Evolutionary conservation across 2,888 invertebrate genomes (phyloP), one percentile per base, ranked within the genome.

Genomic region (Horisme vitalbata): DNA sequence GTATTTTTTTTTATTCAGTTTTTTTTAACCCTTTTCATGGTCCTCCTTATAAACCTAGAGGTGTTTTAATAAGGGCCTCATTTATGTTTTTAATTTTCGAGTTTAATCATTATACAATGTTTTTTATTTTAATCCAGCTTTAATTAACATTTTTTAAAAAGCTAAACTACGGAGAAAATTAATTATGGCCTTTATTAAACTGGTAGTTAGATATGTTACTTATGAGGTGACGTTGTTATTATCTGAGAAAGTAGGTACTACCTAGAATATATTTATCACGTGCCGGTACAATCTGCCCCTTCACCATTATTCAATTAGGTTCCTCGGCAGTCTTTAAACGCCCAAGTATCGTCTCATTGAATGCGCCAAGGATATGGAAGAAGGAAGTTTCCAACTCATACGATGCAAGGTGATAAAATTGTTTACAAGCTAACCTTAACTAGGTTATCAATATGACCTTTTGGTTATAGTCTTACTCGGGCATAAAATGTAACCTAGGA

Each of bases 221-320:
- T 20, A n/a, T n/a, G n/a, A n/a, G n/a, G n/a, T n/a, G n/a, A n/a
- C n/a, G n/a, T n/a, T n/a, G n/a, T n/a, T n/a, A n/a, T n/a, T n/a
- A n/a, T n/a, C n/a, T n/a, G n/a, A n/a, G n/a, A n/a, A n/a, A n/a
- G n/a, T n/a, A n/a, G n/a, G n/a, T n/a, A n/a, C n/a, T 18, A 24
- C 5, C 33, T 33, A 18, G 13, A 11, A 26, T 6, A 6, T 10
- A 20, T 33, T 18, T 26, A 49, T 51, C 50, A 50, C 50, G 48
- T 49, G 38, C 10, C 41, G 26, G 27, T 27, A 32, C 45, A 20
- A 44, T 41, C 45, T 2, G 41, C 18, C 41, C 21, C 47, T 37
- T 43, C 21, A 26, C 23, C 26, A 55, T 57, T 55, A 57, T 55
- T 43, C 57, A 55, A 57, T 57, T 50, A 49, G n/a, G n/a, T n/a